Percentiles rank a stretch among this genome's conserved stretches.
Conservation (phyloP, 2,888 invertebrate genomes). For the Cantharis rufa region DNA sequence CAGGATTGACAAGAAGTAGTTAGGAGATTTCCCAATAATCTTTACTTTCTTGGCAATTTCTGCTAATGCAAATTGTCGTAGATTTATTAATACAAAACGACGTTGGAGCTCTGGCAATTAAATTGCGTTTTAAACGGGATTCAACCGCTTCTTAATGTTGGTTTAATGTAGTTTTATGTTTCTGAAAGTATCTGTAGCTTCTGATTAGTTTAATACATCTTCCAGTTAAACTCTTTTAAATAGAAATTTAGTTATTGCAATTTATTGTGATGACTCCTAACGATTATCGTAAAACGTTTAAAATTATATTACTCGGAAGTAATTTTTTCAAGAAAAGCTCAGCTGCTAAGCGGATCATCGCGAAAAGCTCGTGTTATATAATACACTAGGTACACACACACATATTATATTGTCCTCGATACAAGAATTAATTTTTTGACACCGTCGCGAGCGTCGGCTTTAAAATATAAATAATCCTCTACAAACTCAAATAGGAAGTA, state of each 20-base stretch:
- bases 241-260: not conserved
- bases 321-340: not conserved
- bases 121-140: constrained; percentile 26
- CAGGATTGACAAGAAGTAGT: not conserved
- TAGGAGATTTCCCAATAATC: not conserved
- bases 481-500: not conserved
- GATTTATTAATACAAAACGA: constrained; percentile 16
- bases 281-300: not conserved
- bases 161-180: constrained; percentile 30
- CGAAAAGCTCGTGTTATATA: not conserved
- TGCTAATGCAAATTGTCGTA: constrained; percentile 11
- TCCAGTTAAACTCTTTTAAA: not conserved
- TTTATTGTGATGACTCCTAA: not conserved
- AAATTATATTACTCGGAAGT: not conserved
- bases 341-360: not conserved
- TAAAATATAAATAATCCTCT: not conserved
- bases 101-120: constrained; percentile 25
- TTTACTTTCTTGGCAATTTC: not conserved
- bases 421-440: not conserved
- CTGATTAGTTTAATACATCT: not conserved
- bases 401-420: not conserved
- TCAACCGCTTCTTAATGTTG: constrained; percentile 26
- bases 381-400: not conserved
- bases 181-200: constrained; percentile 6
- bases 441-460: not conserved